Evolutionary conservation across 2,888 invertebrate genomes (phyloP).

Genomic region (Apomyelois bistriatella): DNA sequence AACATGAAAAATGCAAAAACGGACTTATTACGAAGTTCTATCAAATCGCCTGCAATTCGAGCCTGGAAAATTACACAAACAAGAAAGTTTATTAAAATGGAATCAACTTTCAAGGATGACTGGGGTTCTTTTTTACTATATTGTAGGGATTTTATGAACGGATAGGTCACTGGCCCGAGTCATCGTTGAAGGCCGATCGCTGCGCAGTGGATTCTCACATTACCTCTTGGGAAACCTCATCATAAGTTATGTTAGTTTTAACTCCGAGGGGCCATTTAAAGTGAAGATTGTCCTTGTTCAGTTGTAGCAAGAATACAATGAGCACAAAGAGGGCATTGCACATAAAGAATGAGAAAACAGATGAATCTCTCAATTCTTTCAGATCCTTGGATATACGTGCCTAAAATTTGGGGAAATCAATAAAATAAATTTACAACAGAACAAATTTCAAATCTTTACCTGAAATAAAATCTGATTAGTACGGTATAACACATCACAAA

Average conservation of each 20-base stretch:
- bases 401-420: constrained; percentile 82
- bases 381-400: constrained; percentile 94
- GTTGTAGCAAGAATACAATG: constrained; percentile 98
- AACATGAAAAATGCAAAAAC: constrained; percentile 99
- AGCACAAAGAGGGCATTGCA: constrained; percentile 98
- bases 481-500: not conserved
- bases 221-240: constrained; percentile 95
- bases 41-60: constrained; percentile 92
- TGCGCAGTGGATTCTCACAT: constrained; percentile 75
- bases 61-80: constrained; percentile 84
- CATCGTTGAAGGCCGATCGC: constrained; percentile 74
- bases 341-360: constrained; percentile 99
- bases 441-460: constrained; percentile 21
- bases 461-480: constrained; percentile 41
- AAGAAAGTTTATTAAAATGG: constrained; percentile 53
- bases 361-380: constrained; percentile 96
- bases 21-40: constrained; percentile 97
- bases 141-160: constrained; percentile 9
- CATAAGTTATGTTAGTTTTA: constrained; percentile 95
- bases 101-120: constrained; percentile 80
- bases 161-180: constrained; percentile 44
- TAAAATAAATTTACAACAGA: constrained; percentile 27
- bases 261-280: constrained; percentile 98
- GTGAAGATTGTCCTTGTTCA: constrained; percentile 98
- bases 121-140: constrained; percentile 57